A percentile compares a stretch with the other conserved stretches of the same genome.
Conservation (phyloP, 2,113 vertebrate species). For the Turnix velox region DNA sequence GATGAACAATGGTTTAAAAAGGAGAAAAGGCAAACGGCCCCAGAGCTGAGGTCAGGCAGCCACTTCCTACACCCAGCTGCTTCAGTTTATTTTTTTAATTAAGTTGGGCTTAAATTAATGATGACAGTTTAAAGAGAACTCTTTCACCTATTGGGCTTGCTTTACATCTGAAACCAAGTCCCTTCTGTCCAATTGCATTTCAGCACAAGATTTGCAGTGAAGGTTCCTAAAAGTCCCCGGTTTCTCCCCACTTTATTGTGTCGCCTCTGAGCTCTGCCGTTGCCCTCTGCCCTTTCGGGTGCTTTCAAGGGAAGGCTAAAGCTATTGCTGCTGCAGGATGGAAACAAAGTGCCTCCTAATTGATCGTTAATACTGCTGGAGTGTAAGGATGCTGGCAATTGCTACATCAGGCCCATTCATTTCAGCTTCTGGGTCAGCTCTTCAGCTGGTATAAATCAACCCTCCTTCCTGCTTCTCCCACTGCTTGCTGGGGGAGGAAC, state of each 20-base stretch:
- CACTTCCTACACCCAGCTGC: constrained; percentile 62
- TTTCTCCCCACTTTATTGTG: constrained; percentile 31
- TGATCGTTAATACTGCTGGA: constrained; percentile 46
- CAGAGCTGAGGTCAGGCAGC: constrained; percentile 43
- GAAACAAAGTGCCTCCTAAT: constrained; percentile 58
- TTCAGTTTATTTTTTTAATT: constrained; percentile 66
- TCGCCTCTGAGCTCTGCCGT: constrained; percentile 12
- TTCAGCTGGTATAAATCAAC: constrained; percentile 36
- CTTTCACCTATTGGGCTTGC: constrained; percentile 54
- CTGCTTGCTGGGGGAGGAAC: neutral
- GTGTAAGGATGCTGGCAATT: constrained; percentile 27
- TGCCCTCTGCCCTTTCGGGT: constrained; percentile 37
- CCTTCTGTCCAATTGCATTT: constrained; percentile 49
- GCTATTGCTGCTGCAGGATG: neutral
- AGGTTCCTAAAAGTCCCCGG: neutral
- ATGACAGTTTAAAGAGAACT: constrained; percentile 63
- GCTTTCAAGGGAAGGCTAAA: constrained; percentile 32
- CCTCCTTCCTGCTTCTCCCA: neutral
- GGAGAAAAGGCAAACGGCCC: constrained; percentile 34
- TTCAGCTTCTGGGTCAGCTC: constrained; percentile 22
- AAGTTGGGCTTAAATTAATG: constrained; percentile 62
- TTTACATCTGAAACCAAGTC: constrained; percentile 51
- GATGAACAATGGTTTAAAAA: constrained; percentile 58
- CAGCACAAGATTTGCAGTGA: constrained; percentile 31
- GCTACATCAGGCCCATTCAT: constrained; percentile 32